Conservation (phyloP, 1,140 invertebrate species). For the Drosophila subobscura region DNA sequence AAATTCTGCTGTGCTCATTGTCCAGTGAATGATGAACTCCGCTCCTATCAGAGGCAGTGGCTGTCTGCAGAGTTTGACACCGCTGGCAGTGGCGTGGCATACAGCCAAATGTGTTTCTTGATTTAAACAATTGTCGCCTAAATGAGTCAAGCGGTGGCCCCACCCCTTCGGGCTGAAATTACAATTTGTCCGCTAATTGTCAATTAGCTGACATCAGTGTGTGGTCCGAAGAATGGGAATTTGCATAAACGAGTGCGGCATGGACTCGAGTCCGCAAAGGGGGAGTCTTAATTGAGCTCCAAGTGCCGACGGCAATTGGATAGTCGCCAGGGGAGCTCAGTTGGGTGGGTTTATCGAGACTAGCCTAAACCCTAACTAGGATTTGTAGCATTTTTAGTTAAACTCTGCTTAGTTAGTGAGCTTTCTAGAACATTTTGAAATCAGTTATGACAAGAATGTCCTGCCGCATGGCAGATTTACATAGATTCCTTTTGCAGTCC, state of each 20-base stretch:
- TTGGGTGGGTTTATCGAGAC: too few relatives aligned
- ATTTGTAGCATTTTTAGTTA: too few relatives aligned
- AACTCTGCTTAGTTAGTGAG: too few relatives aligned
- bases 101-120: conserved; percentile 38
- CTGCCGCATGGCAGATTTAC: too few relatives aligned
- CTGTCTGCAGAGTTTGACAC: too few relatives aligned
- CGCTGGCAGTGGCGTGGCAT: conserved; percentile 7
- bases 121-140: conserved; percentile 37
- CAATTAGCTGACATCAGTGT: conserved; percentile 46
- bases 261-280: background rate
- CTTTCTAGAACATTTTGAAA: too few relatives aligned
- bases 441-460: too few relatives aligned
- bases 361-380: too few relatives aligned
- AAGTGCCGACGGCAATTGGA: conserved; percentile 51
- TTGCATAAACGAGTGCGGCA: conserved; percentile 30
- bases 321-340: too few relatives aligned
- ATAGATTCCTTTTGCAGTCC: too few relatives aligned
- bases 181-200: conserved; percentile 66
- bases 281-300: conserved; percentile 3
- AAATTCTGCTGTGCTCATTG: conserved; percentile 53
- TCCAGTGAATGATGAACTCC: conserved; percentile 1
- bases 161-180: conserved; percentile 45
- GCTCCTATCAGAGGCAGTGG: too few relatives aligned
- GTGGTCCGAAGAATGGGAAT: conserved; percentile 24
- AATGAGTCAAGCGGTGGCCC: conserved; percentile 46